These are phyloP conservation scores for Melanostoma mellinum DNA, from an alignment of 2,888 invertebrate species.

Conservation along the genomic window DNA sequence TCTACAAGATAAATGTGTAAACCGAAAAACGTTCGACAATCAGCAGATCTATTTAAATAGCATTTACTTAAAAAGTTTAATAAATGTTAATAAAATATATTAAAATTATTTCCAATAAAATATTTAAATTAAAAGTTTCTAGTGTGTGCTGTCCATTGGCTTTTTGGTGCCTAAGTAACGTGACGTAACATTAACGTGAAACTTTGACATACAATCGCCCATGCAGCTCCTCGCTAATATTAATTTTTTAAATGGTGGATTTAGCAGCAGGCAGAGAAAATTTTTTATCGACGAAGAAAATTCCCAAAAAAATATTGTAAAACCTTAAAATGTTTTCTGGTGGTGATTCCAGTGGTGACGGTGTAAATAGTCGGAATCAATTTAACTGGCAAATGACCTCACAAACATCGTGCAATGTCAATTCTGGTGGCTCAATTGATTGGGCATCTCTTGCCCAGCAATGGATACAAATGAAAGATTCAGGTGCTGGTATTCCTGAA, in stretches of 20 bases:
- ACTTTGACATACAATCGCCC: constrained; percentile 36
- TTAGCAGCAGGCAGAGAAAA: constrained; percentile 6
- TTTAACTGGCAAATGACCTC: constrained; percentile 87
- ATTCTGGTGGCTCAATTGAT: constrained; percentile 89
- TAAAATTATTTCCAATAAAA: neutral
- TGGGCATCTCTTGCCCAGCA: constrained; percentile 98
- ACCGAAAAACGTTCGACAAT: too few species aligned
- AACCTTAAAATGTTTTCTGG: constrained; percentile 77
- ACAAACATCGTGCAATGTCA: constrained; percentile 82
- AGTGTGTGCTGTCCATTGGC: neutral
- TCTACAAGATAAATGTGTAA: too few species aligned
- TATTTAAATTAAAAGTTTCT: neutral
- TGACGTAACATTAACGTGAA: neutral
- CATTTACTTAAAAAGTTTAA: too few species aligned
- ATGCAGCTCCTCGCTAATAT: constrained; percentile 30
- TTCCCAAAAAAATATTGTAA: constrained; percentile 7
- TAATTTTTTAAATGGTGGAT: constrained; percentile 57
- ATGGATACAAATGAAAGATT: constrained; percentile 96
- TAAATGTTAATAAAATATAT: too few species aligned
- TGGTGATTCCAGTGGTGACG: constrained; percentile 78
- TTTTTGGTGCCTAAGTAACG: neutral
- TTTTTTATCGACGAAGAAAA: constrained; percentile 32
- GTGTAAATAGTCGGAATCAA: constrained; percentile 82
- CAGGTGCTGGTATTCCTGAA: constrained; percentile 84
- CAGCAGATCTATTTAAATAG: too few species aligned